Percentiles rank a stretch among this genome's conserved stretches.
Conservation (phyloP, 2,797 vertebrate species). For the Labeo calbasu region DNA sequence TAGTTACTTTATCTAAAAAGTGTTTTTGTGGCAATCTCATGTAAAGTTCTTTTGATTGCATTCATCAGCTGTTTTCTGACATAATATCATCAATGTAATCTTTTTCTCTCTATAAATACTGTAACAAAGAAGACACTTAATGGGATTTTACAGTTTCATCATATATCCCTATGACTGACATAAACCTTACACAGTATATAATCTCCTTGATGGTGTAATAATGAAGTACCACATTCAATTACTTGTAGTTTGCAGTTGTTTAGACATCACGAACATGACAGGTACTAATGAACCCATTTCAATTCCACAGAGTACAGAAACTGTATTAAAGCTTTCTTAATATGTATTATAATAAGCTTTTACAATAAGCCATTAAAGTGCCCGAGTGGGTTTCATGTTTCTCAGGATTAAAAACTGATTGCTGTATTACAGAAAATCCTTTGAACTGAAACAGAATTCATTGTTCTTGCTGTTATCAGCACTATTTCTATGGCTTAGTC, state of each 20-base stretch:
- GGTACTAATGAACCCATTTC: constrained; percentile 3
- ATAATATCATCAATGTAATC: background rate
- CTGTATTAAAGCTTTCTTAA: background rate
- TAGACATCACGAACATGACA: background rate
- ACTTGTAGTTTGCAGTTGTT: background rate
- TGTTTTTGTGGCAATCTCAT: background rate
- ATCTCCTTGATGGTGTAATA: background rate
- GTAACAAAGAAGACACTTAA: background rate
- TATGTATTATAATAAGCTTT: background rate
- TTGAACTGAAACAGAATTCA: background rate
- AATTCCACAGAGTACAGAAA: background rate
- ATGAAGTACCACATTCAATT: background rate
- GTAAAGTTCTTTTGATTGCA: background rate
- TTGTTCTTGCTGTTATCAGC: background rate
- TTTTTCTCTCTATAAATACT: background rate
- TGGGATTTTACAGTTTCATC: background rate
- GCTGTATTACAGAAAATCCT: background rate
- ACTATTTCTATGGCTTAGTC: background rate
- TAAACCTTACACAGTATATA: background rate
- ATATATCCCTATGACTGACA: background rate
- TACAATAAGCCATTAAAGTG: background rate
- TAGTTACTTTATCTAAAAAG: background rate
- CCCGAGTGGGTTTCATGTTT: background rate
- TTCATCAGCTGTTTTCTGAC: background rate
- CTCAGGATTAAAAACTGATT: constrained; percentile 15